Conservation (phyloP, 2,797 vertebrate genomes). For the Anableps anableps region DNA sequence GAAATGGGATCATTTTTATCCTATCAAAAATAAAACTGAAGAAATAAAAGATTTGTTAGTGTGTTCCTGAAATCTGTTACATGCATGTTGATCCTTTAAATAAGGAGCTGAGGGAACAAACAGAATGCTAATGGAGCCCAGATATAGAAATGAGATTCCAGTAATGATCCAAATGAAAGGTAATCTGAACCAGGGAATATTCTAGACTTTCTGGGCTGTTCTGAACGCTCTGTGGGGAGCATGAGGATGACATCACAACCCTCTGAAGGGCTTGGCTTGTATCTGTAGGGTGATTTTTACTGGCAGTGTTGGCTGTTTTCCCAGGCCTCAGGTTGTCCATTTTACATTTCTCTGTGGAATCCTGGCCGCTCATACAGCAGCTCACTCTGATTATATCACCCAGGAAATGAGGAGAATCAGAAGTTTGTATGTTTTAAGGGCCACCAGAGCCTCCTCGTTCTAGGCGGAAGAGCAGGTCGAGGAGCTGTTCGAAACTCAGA, state of each 20-base stretch:
- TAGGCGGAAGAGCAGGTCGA: slow-evolving; percentile 3
- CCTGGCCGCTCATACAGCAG: slow-evolving; percentile 22
- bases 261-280: slow-evolving; percentile 21
- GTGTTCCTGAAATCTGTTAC: background rate
- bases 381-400: slow-evolving; percentile 9
- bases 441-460: slow-evolving; percentile 13
- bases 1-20: background rate
- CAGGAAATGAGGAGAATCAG: background rate
- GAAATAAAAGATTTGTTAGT: background rate
- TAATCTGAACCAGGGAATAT: background rate
- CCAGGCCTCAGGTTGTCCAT: slow-evolving; percentile 49
- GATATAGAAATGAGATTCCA: background rate
- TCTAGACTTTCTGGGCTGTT: slow-evolving; percentile 4
- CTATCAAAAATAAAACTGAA: background rate
- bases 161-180: background rate
- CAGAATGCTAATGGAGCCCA: background rate
- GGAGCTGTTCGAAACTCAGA: slow-evolving; percentile 31
- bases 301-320: slow-evolving; percentile 59
- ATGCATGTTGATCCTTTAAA: background rate
- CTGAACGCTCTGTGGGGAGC: slow-evolving; percentile 1
- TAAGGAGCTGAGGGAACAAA: background rate
- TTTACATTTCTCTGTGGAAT: slow-evolving; percentile 62
- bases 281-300: slow-evolving; percentile 42
- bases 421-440: background rate
- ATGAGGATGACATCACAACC: slow-evolving; percentile 49